Evolutionary conservation across 2,113 vertebrate genomes (phyloP).

Genomic region (Pangasianodon gigas): DNA sequence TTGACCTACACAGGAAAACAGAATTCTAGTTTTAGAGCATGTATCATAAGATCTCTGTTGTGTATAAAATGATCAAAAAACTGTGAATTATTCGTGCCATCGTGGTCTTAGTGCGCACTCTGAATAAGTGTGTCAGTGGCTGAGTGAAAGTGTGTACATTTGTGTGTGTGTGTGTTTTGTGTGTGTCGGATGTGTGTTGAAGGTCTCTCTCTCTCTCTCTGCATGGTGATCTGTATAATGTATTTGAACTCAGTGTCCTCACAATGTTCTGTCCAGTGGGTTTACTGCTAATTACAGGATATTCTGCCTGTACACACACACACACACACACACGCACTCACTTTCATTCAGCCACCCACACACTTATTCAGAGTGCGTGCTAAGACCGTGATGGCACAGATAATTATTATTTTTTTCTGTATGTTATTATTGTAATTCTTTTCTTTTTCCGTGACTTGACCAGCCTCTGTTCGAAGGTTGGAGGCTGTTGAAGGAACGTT

Average conservation of each 20-base stretch:
- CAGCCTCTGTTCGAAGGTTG: background rate
- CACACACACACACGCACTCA: background rate
- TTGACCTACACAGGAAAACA: background rate
- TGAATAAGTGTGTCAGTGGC: background rate
- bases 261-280: conserved; percentile 25
- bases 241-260: conserved; percentile 22
- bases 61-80: background rate
- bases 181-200: too few species aligned
- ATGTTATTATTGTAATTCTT: background rate
- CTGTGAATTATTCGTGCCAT: background rate
- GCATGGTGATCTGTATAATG: conserved; percentile 16
- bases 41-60: background rate
- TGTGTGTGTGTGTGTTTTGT: background rate
- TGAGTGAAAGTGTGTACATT: background rate
- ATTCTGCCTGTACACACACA: background rate
- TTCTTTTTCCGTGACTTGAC: background rate
- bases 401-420: conserved; percentile 10
- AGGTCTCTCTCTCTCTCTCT: background rate
- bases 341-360: conserved; percentile 5
- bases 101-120: background rate
- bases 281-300: conserved; percentile 33
- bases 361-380: background rate
- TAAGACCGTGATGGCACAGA: background rate
- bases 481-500: background rate
- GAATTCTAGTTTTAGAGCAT: background rate